Percentiles rank a stretch among this genome's conserved stretches.
Evolutionary conservation across 2,113 vertebrate genomes (phyloP).

Genomic region (Forbesichthys agassizii): DNA sequence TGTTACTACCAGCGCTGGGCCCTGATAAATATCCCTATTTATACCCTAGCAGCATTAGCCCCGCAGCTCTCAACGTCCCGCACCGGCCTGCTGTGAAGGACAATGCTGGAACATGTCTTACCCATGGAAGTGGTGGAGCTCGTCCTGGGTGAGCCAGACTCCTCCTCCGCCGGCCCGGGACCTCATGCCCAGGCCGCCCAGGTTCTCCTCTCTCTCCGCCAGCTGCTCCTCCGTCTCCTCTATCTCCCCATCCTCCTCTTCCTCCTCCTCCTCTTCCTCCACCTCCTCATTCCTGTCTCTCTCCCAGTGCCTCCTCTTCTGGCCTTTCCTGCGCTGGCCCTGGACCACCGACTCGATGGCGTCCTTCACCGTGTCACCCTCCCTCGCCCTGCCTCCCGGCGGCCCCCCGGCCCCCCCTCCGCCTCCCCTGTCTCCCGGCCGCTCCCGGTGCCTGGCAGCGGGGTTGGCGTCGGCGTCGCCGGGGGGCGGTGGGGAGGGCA

Average conservation of each 20-base stretch:
- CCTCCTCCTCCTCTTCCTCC: constrained; percentile 43
- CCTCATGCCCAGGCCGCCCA: constrained; percentile 69
- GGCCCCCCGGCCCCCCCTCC: not conserved
- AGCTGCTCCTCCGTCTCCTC: constrained; percentile 48
- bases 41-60: not conserved
- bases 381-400: constrained; percentile 65
- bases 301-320: constrained; percentile 72
- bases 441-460: constrained; percentile 53
- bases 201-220: constrained; percentile 76
- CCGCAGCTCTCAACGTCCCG: not conserved
- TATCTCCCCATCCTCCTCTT: constrained; percentile 28
- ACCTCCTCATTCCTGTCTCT: constrained; percentile 56
- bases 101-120: constrained; percentile 36
- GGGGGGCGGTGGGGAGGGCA: constrained; percentile 73
- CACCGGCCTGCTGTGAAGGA: not conserved
- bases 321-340: constrained; percentile 69
- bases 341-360: constrained; percentile 95
- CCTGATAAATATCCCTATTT: constrained; percentile 30
- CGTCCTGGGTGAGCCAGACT: constrained; percentile 72
- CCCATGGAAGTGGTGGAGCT: constrained; percentile 72
- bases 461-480: constrained; percentile 65
- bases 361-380: constrained; percentile 86
- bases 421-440: constrained; percentile 63
- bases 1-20: constrained; percentile 30
- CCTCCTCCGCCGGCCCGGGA: constrained; percentile 62